Conservation (phyloP, 1,140 invertebrate species). For the Neuroterus valhalla region DNA sequence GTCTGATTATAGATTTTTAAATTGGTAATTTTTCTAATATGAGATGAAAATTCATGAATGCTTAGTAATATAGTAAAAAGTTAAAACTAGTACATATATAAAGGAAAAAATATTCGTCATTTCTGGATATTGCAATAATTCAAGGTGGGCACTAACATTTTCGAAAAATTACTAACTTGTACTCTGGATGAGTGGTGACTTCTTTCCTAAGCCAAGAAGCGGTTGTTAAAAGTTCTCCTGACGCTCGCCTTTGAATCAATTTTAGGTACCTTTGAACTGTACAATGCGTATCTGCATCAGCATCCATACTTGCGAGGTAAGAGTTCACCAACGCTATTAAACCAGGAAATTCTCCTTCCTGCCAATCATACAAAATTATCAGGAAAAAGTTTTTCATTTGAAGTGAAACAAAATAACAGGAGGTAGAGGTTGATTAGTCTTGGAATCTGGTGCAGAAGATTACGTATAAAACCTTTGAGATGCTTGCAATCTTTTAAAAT, state of each 20-base stretch:
- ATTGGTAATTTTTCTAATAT: no score
- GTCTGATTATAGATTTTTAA: no score
- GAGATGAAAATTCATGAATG: no score
- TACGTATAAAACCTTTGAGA: no score
- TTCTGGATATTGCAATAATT: no score
- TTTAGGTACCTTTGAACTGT: conserved; percentile 97
- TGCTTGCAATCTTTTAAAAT: no score
- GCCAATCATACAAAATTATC: conserved; percentile 44
- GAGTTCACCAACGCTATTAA: conserved; percentile 94
- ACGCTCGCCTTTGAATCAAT: conserved; percentile 92
- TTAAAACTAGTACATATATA: no score
- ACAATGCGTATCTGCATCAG: conserved; percentile 97
- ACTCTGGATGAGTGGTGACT: conserved; percentile 91
- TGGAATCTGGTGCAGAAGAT: no score
- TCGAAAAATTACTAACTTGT: conserved; percentile 80
- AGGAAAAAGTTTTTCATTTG: conserved; percentile 1
- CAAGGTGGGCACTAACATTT: conserved; percentile 19
- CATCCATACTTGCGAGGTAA: conserved; percentile 94
- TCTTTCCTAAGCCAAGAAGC: conserved; percentile 95
- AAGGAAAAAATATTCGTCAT: no score
- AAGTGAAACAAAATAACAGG: neutral
- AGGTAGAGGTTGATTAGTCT: no score
- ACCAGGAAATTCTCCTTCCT: conserved; percentile 94
- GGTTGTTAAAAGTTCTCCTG: conserved; percentile 90
- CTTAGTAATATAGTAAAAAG: no score